Evolutionary conservation across 2,888 invertebrate species (phyloP).

Genomic region (Andricus curvator): DNA sequence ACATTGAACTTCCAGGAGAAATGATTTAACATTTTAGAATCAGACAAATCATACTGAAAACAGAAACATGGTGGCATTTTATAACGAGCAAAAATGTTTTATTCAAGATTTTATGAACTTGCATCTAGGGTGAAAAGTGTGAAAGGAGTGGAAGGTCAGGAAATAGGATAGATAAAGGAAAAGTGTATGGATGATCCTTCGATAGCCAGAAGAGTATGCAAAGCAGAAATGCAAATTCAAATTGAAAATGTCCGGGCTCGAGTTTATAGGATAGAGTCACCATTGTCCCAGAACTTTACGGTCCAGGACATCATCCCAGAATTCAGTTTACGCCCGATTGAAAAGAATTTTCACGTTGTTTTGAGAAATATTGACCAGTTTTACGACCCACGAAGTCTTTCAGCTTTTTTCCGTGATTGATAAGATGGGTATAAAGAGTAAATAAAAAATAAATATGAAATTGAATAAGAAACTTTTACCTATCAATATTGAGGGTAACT

Average conservation of each 20-base stretch:
- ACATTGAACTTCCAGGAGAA: too few relatives aligned
- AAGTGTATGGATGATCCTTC: background rate
- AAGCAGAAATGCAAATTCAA: conserved; percentile 18
- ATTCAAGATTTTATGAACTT: background rate
- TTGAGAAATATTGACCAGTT: background rate
- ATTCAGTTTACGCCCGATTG: background rate
- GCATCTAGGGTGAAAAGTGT: background rate
- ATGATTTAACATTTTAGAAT: too few relatives aligned
- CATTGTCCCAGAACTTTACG: conserved; percentile 15
- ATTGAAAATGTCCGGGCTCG: conserved; percentile 13
- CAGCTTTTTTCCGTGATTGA: too few relatives aligned
- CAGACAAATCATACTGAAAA: background rate
- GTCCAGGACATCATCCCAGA: background rate
- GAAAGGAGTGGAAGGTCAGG: background rate
- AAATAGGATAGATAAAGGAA: background rate
- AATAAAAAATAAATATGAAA: too few relatives aligned
- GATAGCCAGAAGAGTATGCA: background rate
- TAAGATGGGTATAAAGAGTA: too few relatives aligned
- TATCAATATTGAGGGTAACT: too few relatives aligned
- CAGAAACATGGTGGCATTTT: background rate
- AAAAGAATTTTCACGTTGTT: background rate
- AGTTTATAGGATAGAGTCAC: background rate
- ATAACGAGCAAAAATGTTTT: background rate
- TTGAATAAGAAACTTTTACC: too few relatives aligned
- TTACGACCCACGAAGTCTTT: too few relatives aligned